These are phyloP conservation scores for Streptopelia turtur DNA, from an alignment of 2,797 vertebrate species.

Conservation along the genomic window DNA sequence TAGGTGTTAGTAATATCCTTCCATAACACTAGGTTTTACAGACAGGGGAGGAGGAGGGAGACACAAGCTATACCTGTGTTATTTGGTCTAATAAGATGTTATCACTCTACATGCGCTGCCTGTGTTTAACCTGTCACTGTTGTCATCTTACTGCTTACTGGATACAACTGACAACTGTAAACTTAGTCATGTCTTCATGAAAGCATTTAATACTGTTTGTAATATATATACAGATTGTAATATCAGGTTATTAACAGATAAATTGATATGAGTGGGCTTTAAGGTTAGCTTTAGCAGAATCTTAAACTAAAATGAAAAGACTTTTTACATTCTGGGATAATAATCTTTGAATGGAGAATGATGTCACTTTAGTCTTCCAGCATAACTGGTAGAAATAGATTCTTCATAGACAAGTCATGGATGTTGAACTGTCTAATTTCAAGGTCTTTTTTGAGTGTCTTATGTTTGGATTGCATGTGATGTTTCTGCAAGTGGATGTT, in stretches of 20 bases:
- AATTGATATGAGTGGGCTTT: constrained; percentile 49
- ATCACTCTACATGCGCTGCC: not conserved
- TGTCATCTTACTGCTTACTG: constrained; percentile 23
- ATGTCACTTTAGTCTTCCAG: not conserved
- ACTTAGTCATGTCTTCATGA: constrained; percentile 12
- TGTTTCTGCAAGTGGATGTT: constrained; percentile 18
- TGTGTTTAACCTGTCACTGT: constrained; percentile 50
- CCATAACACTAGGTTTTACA: not conserved
- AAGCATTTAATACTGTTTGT: constrained; percentile 1
- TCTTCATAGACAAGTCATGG: not conserved
- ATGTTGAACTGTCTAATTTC: not conserved
- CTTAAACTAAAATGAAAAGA: not conserved
- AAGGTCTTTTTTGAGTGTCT: not conserved
- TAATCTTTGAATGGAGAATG: not conserved
- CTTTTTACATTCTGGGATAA: not conserved
- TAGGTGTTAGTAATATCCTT: not conserved
- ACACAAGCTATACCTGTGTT: not conserved
- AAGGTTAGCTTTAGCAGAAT: constrained; percentile 30
- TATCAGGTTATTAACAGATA: constrained; percentile 37
- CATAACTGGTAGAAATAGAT: not conserved
- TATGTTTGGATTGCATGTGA: not conserved
- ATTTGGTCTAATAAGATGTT: constrained; percentile 1
- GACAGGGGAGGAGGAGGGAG: not conserved
- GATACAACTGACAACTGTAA: constrained; percentile 47
- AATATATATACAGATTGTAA: not conserved